Percentiles rank a stretch among this genome's conserved stretches.
These are phyloP conservation scores for Drosophila affinis DNA, from an alignment of 2,888 invertebrate genomes.

Conservation along the genomic window DNA sequence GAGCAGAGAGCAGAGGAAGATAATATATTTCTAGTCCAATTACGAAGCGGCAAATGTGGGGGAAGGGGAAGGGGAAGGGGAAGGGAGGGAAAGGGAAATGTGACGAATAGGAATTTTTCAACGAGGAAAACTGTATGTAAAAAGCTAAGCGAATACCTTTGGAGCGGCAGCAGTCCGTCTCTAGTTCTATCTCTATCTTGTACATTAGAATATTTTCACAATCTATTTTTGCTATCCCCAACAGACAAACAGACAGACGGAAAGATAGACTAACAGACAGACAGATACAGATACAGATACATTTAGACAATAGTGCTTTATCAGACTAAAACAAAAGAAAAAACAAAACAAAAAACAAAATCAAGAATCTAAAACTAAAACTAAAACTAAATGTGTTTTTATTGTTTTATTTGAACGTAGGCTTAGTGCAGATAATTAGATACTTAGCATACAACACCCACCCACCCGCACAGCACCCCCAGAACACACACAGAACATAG, in stretches of 20 bases:
- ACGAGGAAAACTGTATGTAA: slow-evolving; percentile 53
- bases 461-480: slow-evolving; percentile 2
- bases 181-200: slow-evolving; percentile 18
- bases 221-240: slow-evolving; percentile 32
- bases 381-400: slow-evolving; percentile 56
- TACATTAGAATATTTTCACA: slow-evolving; percentile 34
- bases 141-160: slow-evolving; percentile 23
- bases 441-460: slow-evolving; percentile 40
- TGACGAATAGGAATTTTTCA: too few species aligned
- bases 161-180: background rate
- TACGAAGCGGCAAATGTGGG: slow-evolving; percentile 45
- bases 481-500: slow-evolving; percentile 14
- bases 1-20: slow-evolving; percentile 23
- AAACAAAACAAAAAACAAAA: slow-evolving; percentile 8
- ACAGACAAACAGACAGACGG: background rate
- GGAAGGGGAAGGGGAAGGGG: background rate
- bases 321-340: background rate
- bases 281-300: slow-evolving; percentile 17
- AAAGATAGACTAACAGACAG: background rate
- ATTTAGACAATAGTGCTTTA: slow-evolving; percentile 47
- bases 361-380: slow-evolving; percentile 39
- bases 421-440: slow-evolving; percentile 50
- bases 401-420: slow-evolving; percentile 60
- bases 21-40: slow-evolving; percentile 76
- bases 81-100: background rate